These are phyloP conservation scores for Actinia tenebrosa DNA, from an alignment of 64 coral and sea anemone genomes.

Conservation along the genomic window DNA sequence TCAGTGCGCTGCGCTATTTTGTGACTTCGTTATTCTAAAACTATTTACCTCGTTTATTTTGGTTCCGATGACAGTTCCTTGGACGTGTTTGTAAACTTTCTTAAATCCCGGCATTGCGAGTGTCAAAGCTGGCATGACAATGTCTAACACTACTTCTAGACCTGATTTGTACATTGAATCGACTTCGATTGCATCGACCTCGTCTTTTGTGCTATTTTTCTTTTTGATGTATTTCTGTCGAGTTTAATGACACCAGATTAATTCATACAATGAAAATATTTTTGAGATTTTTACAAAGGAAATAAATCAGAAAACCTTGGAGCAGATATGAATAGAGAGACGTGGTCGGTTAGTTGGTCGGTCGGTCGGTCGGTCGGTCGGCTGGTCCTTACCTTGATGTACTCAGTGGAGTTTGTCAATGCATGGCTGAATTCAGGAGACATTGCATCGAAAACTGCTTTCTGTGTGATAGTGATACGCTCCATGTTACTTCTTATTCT, in stretches of 20 bases:
- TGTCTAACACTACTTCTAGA: not conserved
- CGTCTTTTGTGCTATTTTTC: not conserved
- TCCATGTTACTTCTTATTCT: too few relatives aligned
- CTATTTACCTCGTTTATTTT: not conserved
- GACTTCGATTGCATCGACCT: not conserved
- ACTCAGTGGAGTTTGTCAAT: not conserved
- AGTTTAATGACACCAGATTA: not conserved
- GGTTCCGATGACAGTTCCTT: not conserved
- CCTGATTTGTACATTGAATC: not conserved
- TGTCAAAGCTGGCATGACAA: not conserved
- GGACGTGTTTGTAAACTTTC: not conserved
- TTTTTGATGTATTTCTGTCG: not conserved
- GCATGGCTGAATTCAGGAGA: not conserved
- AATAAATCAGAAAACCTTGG: too few relatives aligned
- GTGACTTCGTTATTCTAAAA: too few relatives aligned
- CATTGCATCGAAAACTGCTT: not conserved
- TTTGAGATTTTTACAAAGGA: too few relatives aligned
- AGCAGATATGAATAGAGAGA: too few relatives aligned
- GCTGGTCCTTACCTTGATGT: not conserved
- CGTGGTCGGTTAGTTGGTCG: too few relatives aligned
- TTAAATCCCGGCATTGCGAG: not conserved
- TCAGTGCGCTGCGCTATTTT: too few relatives aligned
- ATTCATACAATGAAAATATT: too few relatives aligned
- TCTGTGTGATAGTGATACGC: not conserved
- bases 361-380: too few relatives aligned